Conservation (phyloP, 1,140 invertebrate species). For the Oreohelix idahoensis region DNA sequence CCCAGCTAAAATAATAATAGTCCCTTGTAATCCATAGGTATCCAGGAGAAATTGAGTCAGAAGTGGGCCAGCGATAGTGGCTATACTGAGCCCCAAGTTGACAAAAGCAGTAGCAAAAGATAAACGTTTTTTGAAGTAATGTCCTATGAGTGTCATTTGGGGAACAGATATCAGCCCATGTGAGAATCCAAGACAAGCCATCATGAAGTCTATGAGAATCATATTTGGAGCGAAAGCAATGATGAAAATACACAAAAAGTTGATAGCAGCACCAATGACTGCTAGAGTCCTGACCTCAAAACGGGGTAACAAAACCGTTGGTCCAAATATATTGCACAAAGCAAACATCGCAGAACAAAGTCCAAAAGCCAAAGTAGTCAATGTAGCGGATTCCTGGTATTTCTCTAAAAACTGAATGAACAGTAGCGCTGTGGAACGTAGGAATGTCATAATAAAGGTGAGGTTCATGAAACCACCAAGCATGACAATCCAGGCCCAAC, state of each 20-base stretch:
- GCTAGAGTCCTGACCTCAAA: background rate
- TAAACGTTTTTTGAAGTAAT: constrained; percentile 32
- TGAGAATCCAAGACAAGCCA: background rate
- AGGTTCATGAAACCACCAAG: constrained; percentile 1
- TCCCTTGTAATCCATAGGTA: constrained; percentile 18
- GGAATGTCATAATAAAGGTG: background rate
- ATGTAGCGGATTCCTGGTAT: constrained; percentile 10
- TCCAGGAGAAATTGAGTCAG: background rate
- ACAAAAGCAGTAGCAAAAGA: constrained; percentile 23
- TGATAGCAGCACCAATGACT: constrained; percentile 3
- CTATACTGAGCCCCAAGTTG: constrained; percentile 4
- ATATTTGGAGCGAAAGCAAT: constrained; percentile 34
- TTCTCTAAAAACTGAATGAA: constrained; percentile 8
- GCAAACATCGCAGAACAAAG: background rate
- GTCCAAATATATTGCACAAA: background rate
- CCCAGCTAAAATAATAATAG: constrained; percentile 7
- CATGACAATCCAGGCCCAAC: constrained; percentile 19
- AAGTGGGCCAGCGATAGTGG: background rate
- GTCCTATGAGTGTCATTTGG: constrained; percentile 17
- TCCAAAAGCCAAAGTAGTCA: constrained; percentile 27
- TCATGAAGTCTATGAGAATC: background rate
- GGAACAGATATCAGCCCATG: constrained; percentile 11
- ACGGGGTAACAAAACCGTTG: background rate
- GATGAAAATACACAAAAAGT: background rate
- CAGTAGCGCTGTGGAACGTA: background rate